phyloP scores from a whole-genome alignment of 2,113 vertebrate genomes.

The Hyperopisus bebe region DNA sequence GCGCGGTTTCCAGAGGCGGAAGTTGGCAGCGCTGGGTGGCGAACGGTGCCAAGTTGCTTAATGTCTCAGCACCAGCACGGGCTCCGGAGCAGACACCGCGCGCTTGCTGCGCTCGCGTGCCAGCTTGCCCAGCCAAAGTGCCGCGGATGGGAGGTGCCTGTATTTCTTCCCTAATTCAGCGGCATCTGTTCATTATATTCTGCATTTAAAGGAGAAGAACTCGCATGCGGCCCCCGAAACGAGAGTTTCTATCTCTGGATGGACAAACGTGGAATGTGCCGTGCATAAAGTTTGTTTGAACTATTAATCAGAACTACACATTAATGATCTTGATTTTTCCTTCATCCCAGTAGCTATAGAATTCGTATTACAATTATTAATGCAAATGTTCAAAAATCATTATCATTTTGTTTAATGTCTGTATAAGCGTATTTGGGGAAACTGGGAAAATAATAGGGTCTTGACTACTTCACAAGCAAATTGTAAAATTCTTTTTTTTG shows the following conservation, averaged over 20 bases:
- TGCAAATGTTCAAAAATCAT: background rate
- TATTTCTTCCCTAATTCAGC: constrained; percentile 65
- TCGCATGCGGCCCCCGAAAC: constrained; percentile 44
- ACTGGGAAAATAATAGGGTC: background rate
- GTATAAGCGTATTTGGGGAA: background rate
- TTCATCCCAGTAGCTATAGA: background rate
- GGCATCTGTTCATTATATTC: constrained; percentile 68
- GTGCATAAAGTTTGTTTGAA: background rate
- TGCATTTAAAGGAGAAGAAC: constrained; percentile 54
- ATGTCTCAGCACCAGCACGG: constrained; percentile 59
- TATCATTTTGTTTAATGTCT: background rate
- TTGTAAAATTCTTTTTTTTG: background rate
- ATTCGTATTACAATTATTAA: background rate
- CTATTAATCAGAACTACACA: background rate
- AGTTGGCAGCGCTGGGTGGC: constrained; percentile 48
- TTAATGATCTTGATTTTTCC: background rate
- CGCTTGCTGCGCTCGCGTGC: constrained; percentile 45
- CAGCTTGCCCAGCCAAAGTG: constrained; percentile 62
- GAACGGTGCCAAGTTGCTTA: constrained; percentile 61
- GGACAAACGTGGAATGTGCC: background rate
- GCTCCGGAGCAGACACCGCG: constrained; percentile 60
- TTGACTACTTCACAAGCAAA: background rate
- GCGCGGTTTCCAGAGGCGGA: constrained; percentile 39
- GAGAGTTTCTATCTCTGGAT: background rate
- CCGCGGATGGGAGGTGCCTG: constrained; percentile 62